Conservation (phyloP, 2,888 invertebrate species). For the Epirrita christyi region DNA sequence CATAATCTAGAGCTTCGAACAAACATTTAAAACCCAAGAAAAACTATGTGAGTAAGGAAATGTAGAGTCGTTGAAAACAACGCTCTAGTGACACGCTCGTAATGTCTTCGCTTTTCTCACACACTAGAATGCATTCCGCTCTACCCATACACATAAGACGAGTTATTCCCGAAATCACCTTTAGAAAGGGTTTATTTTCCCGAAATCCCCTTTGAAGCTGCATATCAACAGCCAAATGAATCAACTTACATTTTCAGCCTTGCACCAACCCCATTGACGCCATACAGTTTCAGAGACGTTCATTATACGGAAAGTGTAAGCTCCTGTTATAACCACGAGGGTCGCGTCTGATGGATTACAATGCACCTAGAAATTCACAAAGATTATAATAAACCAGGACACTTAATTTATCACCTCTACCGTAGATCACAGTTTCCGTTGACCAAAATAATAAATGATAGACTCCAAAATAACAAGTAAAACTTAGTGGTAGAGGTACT, state of each 20-base stretch:
- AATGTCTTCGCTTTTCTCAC: background rate
- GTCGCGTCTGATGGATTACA: slow-evolving; percentile 92
- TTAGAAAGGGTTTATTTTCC: too few species aligned
- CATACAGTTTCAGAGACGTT: slow-evolving; percentile 91
- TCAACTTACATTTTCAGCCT: slow-evolving; percentile 87
- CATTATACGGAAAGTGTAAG: slow-evolving; percentile 89
- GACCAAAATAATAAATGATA: too few species aligned
- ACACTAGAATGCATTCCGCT: too few species aligned
- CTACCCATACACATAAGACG: too few species aligned
- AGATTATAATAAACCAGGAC: background rate
- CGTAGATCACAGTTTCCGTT: background rate
- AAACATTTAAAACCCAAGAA: too few species aligned
- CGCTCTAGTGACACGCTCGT: too few species aligned
- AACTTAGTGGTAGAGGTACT: slow-evolving; percentile 35
- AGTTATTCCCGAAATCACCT: too few species aligned
- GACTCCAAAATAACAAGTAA: background rate
- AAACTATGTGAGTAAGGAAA: too few species aligned
- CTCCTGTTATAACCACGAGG: slow-evolving; percentile 87
- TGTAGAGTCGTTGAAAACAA: too few species aligned
- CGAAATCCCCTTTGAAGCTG: too few species aligned
- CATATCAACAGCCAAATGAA: background rate
- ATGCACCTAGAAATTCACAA: slow-evolving; percentile 82
- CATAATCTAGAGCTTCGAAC: too few species aligned
- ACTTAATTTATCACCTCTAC: too few species aligned
- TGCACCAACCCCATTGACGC: slow-evolving; percentile 93